phyloP scores from a whole-genome alignment of 2,113 vertebrate species.

The Bos indicus region DNA sequence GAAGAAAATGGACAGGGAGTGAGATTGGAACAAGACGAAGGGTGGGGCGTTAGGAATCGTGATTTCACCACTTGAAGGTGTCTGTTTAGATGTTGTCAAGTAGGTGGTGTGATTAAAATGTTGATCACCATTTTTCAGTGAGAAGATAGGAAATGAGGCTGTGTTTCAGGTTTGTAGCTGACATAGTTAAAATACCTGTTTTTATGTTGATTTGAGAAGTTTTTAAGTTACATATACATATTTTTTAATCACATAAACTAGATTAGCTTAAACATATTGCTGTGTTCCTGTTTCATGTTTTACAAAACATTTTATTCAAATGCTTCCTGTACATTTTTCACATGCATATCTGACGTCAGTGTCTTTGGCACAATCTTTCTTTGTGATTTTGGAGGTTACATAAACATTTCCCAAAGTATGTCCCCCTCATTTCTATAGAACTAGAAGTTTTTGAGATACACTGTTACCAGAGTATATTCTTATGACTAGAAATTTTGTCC shows the following conservation, averaged over 20 bases:
- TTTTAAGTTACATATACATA: neutral
- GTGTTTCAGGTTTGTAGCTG: neutral
- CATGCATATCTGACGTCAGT: neutral
- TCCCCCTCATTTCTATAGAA: neutral
- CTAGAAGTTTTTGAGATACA: neutral
- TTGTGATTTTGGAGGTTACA: neutral
- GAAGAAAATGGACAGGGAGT: neutral
- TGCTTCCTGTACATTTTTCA: neutral
- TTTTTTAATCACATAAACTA: neutral
- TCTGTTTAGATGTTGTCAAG: neutral
- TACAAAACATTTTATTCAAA: neutral
- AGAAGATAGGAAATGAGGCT: neutral
- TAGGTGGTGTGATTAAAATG: neutral
- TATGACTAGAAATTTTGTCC: neutral
- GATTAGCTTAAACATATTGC: neutral
- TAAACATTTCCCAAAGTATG: neutral
- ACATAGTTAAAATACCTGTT: neutral
- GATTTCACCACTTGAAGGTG: neutral
- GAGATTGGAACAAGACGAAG: neutral
- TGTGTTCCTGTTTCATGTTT: neutral
- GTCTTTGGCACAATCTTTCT: neutral
- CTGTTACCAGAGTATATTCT: neutral
- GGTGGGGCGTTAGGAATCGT: neutral
- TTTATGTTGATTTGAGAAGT: neutral
- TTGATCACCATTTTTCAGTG: neutral